Percentiles rank a stretch among this genome's conserved stretches.
Evolutionary conservation across 2,797 vertebrate species (phyloP).

Genomic region (Manis crassicaudata): DNA sequence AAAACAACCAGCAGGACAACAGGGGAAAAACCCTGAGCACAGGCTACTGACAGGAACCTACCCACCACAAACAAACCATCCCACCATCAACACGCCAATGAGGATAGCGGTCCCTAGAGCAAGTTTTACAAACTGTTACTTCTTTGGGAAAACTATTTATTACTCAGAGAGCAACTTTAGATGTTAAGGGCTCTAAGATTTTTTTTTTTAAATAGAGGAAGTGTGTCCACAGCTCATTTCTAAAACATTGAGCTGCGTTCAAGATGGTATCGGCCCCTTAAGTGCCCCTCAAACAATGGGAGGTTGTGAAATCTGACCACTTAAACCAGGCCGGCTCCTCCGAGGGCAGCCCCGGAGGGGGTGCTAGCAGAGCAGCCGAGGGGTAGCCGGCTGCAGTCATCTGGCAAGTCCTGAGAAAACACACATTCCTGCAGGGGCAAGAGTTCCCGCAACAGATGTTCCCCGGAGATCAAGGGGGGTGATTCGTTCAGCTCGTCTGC

Average conservation of each 20-base stretch:
- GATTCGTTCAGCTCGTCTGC: not conserved
- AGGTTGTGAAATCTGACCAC: constrained; percentile 75
- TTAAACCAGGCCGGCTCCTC: constrained; percentile 45
- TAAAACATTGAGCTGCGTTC: constrained; percentile 67
- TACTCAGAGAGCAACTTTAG: constrained; percentile 58
- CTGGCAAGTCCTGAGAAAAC: constrained; percentile 52
- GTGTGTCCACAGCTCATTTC: constrained; percentile 68
- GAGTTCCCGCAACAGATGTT: constrained; percentile 13
- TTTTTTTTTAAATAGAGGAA: constrained; percentile 46
- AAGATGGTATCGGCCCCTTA: constrained; percentile 74
- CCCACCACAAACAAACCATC: constrained; percentile 36
- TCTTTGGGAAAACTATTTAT: constrained; percentile 47
- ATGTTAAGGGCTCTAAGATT: constrained; percentile 14
- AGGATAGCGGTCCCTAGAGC: not conserved
- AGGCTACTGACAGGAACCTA: not conserved
- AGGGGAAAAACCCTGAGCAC: not conserved
- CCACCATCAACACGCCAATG: not conserved
- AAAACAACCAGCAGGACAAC: not conserved
- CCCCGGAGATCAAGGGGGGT: constrained; percentile 23
- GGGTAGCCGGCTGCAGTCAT: constrained; percentile 15
- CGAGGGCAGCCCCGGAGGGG: constrained; percentile 1
- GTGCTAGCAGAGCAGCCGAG: constrained; percentile 18
- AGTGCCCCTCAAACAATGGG: constrained; percentile 60
- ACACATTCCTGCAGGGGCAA: not conserved
- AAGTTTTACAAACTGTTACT: constrained; percentile 40